phyloP scores from a whole-genome alignment of 2,888 invertebrate species.

The Mimumesa dahlbomi region DNA sequence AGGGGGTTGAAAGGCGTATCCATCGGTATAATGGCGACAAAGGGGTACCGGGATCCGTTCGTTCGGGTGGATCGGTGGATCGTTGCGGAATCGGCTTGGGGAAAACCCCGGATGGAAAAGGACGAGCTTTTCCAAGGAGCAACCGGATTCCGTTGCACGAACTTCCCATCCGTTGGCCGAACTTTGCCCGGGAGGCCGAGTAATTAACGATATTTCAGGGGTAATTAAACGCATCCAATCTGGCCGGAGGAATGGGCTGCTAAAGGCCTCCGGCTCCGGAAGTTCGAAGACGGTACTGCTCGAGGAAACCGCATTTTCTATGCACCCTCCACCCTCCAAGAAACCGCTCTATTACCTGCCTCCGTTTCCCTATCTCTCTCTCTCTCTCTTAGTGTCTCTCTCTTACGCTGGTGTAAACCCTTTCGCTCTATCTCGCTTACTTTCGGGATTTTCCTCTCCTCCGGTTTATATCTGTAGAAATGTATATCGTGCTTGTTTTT shows the following conservation, averaged over 20 bases:
- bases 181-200: constrained; percentile 57
- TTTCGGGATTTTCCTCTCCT: too few species aligned
- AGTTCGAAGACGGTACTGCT: constrained; percentile 72
- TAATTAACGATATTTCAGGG: constrained; percentile 80
- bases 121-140: constrained; percentile 46
- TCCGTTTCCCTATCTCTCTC: constrained; percentile 33
- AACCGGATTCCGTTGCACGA: constrained; percentile 47
- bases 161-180: constrained; percentile 46
- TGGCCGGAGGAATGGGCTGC: constrained; percentile 58
- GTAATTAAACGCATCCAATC: constrained; percentile 79
- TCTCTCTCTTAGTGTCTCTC: constrained; percentile 23
- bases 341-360: constrained; percentile 48
- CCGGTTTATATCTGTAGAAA: too few species aligned
- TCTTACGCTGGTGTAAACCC: too few species aligned
- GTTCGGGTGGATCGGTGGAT: constrained; percentile 42
- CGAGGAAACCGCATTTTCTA: constrained; percentile 74
- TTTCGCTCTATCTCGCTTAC: too few species aligned
- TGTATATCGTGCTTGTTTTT: too few species aligned
- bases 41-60: constrained; percentile 24
- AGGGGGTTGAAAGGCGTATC: constrained; percentile 45
- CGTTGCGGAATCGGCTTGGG: constrained; percentile 45
- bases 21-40: constrained; percentile 47
- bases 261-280: constrained; percentile 68
- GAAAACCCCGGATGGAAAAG: constrained; percentile 38
- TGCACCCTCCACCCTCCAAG: constrained; percentile 62